Evolutionary conservation across 2,113 vertebrate genomes (phyloP).

Genomic region (Edolisoma coerulescens): DNA sequence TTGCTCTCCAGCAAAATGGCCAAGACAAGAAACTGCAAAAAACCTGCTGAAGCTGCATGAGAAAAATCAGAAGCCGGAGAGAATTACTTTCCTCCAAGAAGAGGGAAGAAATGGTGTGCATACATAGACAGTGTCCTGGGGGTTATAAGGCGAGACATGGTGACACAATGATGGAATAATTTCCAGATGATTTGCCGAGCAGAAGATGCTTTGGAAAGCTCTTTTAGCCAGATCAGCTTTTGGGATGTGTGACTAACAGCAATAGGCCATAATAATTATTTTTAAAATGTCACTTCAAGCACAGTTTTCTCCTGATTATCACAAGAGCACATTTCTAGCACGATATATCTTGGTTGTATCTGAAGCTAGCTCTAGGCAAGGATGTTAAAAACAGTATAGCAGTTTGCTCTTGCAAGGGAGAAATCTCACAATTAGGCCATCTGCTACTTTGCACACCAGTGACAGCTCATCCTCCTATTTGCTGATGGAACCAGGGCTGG

Average conservation of each 20-base stretch:
- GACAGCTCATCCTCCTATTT: not conserved
- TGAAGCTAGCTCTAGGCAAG: conserved; percentile 24
- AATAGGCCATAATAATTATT: conserved; percentile 3
- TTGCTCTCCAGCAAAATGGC: not conserved
- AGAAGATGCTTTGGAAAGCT: conserved; percentile 37
- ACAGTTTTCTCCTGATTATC: conserved; percentile 24
- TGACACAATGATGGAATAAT: not conserved
- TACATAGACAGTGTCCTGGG: not conserved
- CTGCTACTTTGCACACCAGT: conserved; percentile 39
- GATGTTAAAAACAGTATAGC: conserved; percentile 35
- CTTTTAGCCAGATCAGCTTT: conserved; percentile 14
- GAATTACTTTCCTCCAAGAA: not conserved
- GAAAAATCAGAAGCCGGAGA: not conserved
- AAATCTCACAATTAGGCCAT: conserved; percentile 53
- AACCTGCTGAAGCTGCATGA: not conserved
- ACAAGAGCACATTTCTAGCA: conserved; percentile 25
- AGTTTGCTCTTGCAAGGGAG: conserved; percentile 37
- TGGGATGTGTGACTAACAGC: conserved; percentile 16
- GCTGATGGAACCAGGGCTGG: conserved; percentile 1
- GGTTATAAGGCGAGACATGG: not conserved
- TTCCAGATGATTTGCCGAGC: not conserved
- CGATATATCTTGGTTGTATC: not conserved
- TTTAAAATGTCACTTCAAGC: conserved; percentile 36
- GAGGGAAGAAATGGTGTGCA: not conserved
- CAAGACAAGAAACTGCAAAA: not conserved